Base-by-base conservation (phyloP, 2,113 vertebrate genomes). In the Syngnathus typhle region DNA sequence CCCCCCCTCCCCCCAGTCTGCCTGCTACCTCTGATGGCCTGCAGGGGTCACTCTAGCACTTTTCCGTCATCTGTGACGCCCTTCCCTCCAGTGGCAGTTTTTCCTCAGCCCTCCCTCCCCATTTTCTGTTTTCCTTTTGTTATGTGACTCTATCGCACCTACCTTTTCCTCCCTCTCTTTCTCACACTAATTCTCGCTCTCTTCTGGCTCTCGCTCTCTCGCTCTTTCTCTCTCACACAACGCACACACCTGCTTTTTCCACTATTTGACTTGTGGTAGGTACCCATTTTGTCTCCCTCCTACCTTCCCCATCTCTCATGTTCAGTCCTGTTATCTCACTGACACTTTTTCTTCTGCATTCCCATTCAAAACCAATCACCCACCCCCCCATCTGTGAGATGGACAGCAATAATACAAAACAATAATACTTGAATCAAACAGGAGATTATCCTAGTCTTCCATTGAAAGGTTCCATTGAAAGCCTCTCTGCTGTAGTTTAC, bases 41-140 rank as follows among this genome's bases (percentile, higher is more conserved):
- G 82, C 67, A 60, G 88, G 85, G 85, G 88, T 85, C 88, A 85
- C 88, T 88, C 67, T 67, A 79, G 82, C 79, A 80, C 88, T 87
- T 87, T 74, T 39, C 70, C 72, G 1, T 68, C 37, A 7, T 44
- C 59, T 37, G 23, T 21, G n/a, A 12, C 73, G 58, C 72, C 73
- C 72, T 51, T 75, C 36, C 69, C 68, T 74, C 66, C 64, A 69
- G 72, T 70, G 74, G 54, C 54, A 39, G 80, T 69, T 69, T 72
- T 80, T 63, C 69, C 68, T 72, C n/a, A 60, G 72, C 72, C 66
- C 72, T 78, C 75, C 58, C 16, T 83, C 70, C 70, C 76, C 67
- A 78, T 80, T 78, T 84, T 80, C 83, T 74, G 67, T 85, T 81
- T 68, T 78, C 72, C 78, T 81, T 85, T 87, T 85, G 78, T 84